These are phyloP conservation scores for Drosophila tanythrix DNA, from an alignment of 2,888 invertebrate species.

Conservation along the genomic window DNA sequence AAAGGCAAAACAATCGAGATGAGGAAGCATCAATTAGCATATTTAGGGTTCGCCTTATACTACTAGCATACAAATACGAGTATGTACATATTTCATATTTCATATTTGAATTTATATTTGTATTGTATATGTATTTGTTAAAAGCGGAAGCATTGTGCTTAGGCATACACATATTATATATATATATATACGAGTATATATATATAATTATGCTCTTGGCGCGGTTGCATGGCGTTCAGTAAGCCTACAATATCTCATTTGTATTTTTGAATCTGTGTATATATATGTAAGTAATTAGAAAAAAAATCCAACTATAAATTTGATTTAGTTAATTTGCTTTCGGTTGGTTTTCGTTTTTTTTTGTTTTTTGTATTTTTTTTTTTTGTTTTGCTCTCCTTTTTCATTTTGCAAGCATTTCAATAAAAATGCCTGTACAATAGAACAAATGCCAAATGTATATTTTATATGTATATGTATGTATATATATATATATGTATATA, in stretches of 20 bases:
- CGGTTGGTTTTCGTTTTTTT: conserved; percentile 29
- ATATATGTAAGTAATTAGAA: conserved; percentile 17
- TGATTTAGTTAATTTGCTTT: conserved; percentile 36
- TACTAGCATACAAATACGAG: conserved; percentile 11
- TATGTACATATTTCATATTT: conserved; percentile 3
- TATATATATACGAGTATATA: conserved; percentile 6
- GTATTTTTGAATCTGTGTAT: conserved; percentile 6
- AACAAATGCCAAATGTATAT: conserved; percentile 45
- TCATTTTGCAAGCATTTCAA: conserved; percentile 69
- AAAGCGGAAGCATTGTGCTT: conserved; percentile 40
- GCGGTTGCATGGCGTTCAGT: conserved; percentile 18
- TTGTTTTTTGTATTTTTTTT: neutral
- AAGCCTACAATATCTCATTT: conserved; percentile 17
- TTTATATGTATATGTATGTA: conserved; percentile 11
- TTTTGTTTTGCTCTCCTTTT: conserved; percentile 15
- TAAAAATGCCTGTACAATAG: conserved; percentile 65
- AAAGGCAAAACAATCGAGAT: conserved; percentile 45
- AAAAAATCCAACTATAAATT: conserved; percentile 52
- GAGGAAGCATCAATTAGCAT: conserved; percentile 34
- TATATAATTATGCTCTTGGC: conserved; percentile 26
- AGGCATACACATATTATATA: conserved; percentile 9
- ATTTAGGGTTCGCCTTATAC: conserved; percentile 20
- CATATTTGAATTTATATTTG: conserved; percentile 21
- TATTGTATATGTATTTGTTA: conserved; percentile 20
- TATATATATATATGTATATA: conserved; percentile 6